phyloP scores from a whole-genome alignment of 64 coral and sea anemone species.

The Montipora cactus region DNA sequence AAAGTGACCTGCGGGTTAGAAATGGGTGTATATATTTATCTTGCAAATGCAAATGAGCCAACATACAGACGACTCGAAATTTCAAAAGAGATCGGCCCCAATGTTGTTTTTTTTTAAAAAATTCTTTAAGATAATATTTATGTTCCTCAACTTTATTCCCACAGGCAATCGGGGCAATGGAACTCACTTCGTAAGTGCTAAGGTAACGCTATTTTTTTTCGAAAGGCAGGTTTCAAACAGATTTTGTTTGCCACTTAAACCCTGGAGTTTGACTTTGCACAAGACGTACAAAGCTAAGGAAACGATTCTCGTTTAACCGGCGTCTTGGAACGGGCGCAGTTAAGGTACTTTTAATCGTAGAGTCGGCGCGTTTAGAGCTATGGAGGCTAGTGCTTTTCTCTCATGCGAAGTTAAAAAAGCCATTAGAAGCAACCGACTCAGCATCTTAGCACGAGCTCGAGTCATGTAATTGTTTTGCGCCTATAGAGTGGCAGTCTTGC shows the following conservation, averaged over 20 bases:
- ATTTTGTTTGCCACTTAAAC: background rate
- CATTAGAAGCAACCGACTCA: too few species aligned
- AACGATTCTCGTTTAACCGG: background rate
- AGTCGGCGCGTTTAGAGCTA: background rate
- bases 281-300: background rate
- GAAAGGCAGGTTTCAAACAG: background rate
- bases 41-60: conserved; percentile 37
- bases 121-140: conserved; percentile 58
- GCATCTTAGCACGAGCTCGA: too few species aligned
- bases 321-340: background rate
- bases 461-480: background rate
- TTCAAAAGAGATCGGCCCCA: conserved; percentile 42
- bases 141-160: background rate
- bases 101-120: background rate
- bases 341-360: background rate
- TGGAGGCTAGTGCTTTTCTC: background rate
- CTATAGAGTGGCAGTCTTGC: background rate
- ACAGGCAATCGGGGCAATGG: background rate
- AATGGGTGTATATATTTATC: conserved; percentile 10
- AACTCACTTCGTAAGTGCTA: background rate
- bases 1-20: background rate
- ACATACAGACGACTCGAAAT: conserved; percentile 3
- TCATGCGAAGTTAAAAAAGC: background rate
- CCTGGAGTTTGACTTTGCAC: too few species aligned
- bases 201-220: background rate